Conservation (phyloP, 30 jellyfish, hydroid and myxozoan genomes). For the Aurelia sp. region DNA sequence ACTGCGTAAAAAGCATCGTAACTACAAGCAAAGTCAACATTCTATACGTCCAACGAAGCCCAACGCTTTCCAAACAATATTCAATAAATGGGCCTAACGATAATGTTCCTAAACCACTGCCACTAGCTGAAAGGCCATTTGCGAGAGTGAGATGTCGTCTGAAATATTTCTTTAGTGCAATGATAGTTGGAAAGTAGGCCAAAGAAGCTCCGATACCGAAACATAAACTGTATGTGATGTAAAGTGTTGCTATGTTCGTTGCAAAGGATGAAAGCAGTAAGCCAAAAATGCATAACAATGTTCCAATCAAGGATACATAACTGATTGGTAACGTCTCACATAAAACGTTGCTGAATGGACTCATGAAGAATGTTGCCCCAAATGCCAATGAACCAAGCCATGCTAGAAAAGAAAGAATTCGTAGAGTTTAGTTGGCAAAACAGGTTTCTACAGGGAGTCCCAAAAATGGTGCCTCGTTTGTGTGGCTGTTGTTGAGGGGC, state of each 20-base stretch:
- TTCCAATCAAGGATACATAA: constrained; percentile 57
- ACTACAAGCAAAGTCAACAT: constrained; percentile 15
- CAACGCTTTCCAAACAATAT: constrained; percentile 28
- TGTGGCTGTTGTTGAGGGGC: too few species aligned
- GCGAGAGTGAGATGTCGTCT: constrained; percentile 66
- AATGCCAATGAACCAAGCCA: constrained; percentile 85
- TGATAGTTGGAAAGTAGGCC: constrained; percentile 62
- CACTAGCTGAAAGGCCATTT: constrained; percentile 76
- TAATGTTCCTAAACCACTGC: constrained; percentile 73
- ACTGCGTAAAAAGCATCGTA: constrained; percentile 9
- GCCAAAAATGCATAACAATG: constrained; percentile 53
- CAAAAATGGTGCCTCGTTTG: too few species aligned
- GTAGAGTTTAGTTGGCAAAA: neutral
- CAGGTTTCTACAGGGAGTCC: too few species aligned
- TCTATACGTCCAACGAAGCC: constrained; percentile 62
- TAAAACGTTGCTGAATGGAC: constrained; percentile 59
- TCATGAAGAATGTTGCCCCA: constrained; percentile 52
- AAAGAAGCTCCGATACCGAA: constrained; percentile 66
- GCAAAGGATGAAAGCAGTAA: constrained; percentile 66
- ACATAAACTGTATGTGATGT: constrained; percentile 60
- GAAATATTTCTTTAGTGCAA: constrained; percentile 52
- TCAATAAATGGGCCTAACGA: constrained; percentile 50
- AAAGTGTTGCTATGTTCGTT: constrained; percentile 22
- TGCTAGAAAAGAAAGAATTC: constrained; percentile 16
- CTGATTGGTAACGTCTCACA: constrained; percentile 28